A percentile compares a stretch with the other conserved stretches of the same genome.
Evolutionary conservation across 2,888 invertebrate species (phyloP).

Genomic region (Atrina japonica): DNA sequence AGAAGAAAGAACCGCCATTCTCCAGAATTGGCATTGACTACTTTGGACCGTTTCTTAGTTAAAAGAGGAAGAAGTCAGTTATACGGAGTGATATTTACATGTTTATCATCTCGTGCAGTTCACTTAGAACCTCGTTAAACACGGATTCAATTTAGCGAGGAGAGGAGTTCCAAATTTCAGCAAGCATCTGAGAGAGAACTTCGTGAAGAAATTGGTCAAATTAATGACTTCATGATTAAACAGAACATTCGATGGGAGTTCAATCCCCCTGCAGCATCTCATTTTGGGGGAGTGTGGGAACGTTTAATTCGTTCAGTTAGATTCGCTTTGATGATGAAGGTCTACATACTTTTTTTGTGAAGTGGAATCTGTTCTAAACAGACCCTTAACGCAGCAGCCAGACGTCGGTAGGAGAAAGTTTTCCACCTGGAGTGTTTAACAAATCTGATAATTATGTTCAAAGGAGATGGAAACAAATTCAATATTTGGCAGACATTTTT

Average conservation of each 20-base stretch:
- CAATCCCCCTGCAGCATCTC: constrained; percentile 46
- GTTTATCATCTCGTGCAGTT: constrained; percentile 36
- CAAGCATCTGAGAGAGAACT: constrained; percentile 38
- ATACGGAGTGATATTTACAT: constrained; percentile 53
- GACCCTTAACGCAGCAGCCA: constrained; percentile 10
- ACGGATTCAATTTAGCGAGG: too few relatives aligned
- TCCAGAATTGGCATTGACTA: constrained; percentile 20
- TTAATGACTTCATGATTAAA: too few relatives aligned
- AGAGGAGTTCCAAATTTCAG: constrained; percentile 26
- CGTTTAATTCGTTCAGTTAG: constrained; percentile 38
- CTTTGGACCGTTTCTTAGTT: too few relatives aligned
- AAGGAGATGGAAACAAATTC: too few relatives aligned
- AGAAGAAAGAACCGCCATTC: constrained; percentile 45
- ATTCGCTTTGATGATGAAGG: constrained; percentile 3
- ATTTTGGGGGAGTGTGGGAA: constrained; percentile 52
- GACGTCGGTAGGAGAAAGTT: not conserved
- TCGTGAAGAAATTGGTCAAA: constrained; percentile 27
- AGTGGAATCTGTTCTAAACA: constrained; percentile 10
- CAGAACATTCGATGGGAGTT: too few relatives aligned
- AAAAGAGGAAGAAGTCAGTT: constrained; percentile 39
- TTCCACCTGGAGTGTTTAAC: constrained; percentile 19
- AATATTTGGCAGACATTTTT: too few relatives aligned
- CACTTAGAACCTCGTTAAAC: too few relatives aligned
- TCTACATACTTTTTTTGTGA: not conserved
- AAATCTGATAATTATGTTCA: not conserved